Conservation (phyloP, 2,888 invertebrate species). For the Noctua janthe region DNA sequence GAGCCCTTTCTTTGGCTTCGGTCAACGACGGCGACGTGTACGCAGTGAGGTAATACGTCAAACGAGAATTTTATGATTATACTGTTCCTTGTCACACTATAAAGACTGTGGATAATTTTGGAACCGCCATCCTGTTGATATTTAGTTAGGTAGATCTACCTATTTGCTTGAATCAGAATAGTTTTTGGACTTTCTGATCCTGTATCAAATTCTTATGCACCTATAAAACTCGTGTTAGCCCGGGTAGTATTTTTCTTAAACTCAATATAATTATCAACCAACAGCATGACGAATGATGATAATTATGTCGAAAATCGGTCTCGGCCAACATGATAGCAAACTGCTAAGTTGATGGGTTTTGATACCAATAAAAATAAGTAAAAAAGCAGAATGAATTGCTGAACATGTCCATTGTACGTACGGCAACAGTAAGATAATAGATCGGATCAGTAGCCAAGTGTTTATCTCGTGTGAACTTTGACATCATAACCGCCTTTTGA, state of each 20-base stretch:
- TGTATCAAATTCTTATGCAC: too few relatives aligned
- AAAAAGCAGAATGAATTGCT: constrained; percentile 18
- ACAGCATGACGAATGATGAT: neutral
- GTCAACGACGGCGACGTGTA: constrained; percentile 50
- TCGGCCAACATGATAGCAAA: too few relatives aligned
- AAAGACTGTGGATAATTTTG: constrained; percentile 60
- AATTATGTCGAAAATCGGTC: neutral
- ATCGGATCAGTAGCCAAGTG: constrained; percentile 67
- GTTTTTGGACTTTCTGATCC: neutral
- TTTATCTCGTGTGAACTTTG: constrained; percentile 85
- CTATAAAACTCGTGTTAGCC: neutral
- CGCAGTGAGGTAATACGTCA: constrained; percentile 63
- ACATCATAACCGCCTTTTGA: constrained; percentile 83
- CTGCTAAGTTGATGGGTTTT: neutral
- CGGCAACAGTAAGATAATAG: constrained; percentile 55
- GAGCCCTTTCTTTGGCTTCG: constrained; percentile 64
- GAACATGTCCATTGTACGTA: constrained; percentile 38
- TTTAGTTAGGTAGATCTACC: constrained; percentile 10
- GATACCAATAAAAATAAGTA: constrained; percentile 4
- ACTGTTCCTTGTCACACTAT: constrained; percentile 48
- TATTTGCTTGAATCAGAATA: neutral
- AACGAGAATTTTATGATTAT: constrained; percentile 66
- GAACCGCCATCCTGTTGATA: constrained; percentile 60
- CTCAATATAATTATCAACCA: neutral
- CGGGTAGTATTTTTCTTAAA: neutral